Conservation (phyloP, 2,888 invertebrate species). For the Capitulum mitella region DNA sequence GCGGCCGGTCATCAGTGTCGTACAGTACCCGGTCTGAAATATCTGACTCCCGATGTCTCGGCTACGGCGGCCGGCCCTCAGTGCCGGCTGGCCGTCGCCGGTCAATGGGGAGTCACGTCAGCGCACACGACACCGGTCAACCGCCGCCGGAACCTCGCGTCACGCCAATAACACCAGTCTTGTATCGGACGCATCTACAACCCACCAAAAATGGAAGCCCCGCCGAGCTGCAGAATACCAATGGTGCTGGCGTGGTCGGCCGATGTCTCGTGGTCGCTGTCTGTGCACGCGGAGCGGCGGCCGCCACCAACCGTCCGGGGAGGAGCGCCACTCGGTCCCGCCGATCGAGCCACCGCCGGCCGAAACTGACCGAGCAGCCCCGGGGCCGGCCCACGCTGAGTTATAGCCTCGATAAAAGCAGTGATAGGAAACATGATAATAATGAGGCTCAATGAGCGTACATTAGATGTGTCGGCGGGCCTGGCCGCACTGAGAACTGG, state of each 20-base stretch:
- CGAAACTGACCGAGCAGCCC: no score
- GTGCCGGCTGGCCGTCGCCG: no score
- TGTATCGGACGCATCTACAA: not conserved
- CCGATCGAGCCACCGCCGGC: no score
- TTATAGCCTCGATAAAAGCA: not conserved
- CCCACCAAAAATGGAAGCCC: not conserved
- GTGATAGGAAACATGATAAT: not conserved
- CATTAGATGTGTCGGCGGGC: not conserved
- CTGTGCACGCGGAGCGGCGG: not conserved
- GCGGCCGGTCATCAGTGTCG: no score
- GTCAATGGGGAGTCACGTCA: no score
- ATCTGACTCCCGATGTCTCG: no score
- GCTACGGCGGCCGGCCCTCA: no score
- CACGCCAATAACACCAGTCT: no score
- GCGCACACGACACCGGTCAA: no score
- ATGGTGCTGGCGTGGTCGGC: not conserved
- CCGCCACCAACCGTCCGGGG: not conserved
- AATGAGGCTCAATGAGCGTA: slow-evolving; percentile 7
- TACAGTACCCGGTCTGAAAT: no score
- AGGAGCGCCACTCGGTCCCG: no score
- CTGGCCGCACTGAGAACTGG: not conserved
- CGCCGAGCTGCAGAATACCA: not conserved
- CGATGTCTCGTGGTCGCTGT: not conserved
- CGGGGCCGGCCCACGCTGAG: not conserved
- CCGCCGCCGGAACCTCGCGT: no score